Base-by-base conservation (phyloP, 2,113 vertebrate genomes). In the Strigops habroptila region DNA sequence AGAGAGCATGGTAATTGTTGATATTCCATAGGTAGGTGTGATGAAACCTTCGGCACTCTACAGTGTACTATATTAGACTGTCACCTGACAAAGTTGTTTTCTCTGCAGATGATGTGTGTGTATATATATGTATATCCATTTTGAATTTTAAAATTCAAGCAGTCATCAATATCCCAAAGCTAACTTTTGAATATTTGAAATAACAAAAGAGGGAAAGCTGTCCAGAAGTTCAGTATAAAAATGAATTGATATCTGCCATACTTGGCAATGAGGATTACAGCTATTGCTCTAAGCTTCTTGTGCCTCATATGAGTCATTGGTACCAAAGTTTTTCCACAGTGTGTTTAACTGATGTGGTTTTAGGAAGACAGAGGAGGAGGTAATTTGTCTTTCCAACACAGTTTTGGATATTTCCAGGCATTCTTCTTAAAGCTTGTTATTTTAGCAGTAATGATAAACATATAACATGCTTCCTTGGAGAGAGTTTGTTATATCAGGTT, bases 381-480 rank as follows among this genome's bases (percentile, higher is more conserved):
- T 76, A 4, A 77, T 93, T 86, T 91, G 67, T 65, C 82, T 90
- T 94, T 93, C 75, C 53, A 65, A 79, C 60, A 68, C 37, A 78
- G 10, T 78, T 95, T 83, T 31, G 46, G 52, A 10, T 93, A 35
- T 93, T 90, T 82, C 79, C 82, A 77, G 76, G 49, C 49, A 51
- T 28, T 87, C 82, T 59, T 25, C 53, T 95, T 91, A 70, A 65
- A 89, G 49, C 91, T 87, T 90, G 57, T 91, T 87, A 30, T 90
- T 93, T 97, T 91, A 92, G 64, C 55, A 90, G 24, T 76, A 76
- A 63, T 60, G 44, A 21, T 94, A 52, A 94, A 84, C 82, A 67
- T 23, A 3, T 76, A 67, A 35, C 49, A 4, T 75, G 43, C 48
- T 86, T 84, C 60, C 31, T 60, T 0, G 2, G 49, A 74, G 63